phyloP scores from a whole-genome alignment of 2,888 invertebrate species.

The Xestobium rufovillosum region DNA sequence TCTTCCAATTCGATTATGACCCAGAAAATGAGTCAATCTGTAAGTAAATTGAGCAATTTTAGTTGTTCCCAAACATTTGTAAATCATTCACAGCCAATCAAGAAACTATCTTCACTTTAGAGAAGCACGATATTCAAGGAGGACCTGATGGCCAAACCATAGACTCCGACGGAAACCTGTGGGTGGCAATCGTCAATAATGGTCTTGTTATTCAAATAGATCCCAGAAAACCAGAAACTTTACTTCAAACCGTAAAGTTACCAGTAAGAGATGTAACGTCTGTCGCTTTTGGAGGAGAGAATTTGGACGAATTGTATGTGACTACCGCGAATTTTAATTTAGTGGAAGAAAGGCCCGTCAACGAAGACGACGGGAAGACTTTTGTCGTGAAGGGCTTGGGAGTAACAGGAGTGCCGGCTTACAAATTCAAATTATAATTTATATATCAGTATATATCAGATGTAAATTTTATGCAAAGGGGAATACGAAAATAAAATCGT shows the following conservation, averaged over 20 bases:
- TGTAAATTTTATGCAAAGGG: too few relatives aligned
- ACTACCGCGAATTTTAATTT: conserved; percentile 58
- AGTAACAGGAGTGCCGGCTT: conserved; percentile 9
- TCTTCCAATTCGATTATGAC: conserved; percentile 64
- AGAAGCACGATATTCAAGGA: conserved; percentile 40
- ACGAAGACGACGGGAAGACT: too few relatives aligned
- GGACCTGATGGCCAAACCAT: conserved; percentile 71
- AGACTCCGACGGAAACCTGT: conserved; percentile 67
- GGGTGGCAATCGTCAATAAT: conserved; percentile 69
- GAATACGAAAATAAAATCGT: too few relatives aligned
- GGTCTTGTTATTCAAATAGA: conserved; percentile 54
- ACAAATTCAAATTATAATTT: too few relatives aligned
- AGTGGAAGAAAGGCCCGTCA: too few relatives aligned
- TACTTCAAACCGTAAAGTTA: conserved; percentile 53
- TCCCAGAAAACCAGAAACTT: conserved; percentile 45
- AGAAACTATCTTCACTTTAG: conserved; percentile 51
- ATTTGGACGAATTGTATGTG: conserved; percentile 57
- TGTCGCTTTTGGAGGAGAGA: conserved; percentile 60
- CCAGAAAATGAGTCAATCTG: conserved; percentile 45
- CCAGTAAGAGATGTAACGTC: conserved; percentile 64
- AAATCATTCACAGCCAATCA: conserved; percentile 49
- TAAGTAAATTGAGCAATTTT: too few relatives aligned
- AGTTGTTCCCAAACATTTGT: background rate
- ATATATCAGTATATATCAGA: too few relatives aligned
- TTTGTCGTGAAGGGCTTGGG: conserved; percentile 11